These are phyloP conservation scores for Andrena haemorrhoa DNA, from an alignment of 2,888 invertebrate genomes.

Conservation along the genomic window DNA sequence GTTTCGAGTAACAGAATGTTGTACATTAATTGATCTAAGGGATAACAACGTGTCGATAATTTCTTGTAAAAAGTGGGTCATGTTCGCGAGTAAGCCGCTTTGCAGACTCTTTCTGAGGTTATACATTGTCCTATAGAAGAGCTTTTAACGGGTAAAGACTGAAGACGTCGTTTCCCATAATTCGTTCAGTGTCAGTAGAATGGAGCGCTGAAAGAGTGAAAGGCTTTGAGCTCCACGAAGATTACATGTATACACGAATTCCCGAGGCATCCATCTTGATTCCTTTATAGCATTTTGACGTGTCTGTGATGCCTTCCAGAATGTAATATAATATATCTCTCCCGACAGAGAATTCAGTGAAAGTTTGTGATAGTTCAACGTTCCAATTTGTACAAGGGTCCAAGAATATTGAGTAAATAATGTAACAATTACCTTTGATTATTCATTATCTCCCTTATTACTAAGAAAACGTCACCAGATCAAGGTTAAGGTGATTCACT, in stretches of 20 bases:
- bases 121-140: conserved; percentile 44
- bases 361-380: too few relatives aligned
- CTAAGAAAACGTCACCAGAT: too few relatives aligned
- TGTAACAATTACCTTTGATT: too few relatives aligned
- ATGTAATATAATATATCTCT: neutral
- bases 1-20: conserved; percentile 23
- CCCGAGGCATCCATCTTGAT: neutral
- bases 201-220: neutral
- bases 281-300: neutral
- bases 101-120: conserved; percentile 48
- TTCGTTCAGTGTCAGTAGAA: conserved; percentile 43
- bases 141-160: conserved; percentile 53
- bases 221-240: conserved; percentile 6
- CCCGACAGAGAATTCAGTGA: too few relatives aligned
- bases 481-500: too few relatives aligned
- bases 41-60: conserved; percentile 65
- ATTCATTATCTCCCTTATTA: too few relatives aligned
- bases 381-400: neutral
- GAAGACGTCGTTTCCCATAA: conserved; percentile 46
- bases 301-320: neutral
- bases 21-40: conserved; percentile 52
- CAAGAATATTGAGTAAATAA: neutral
- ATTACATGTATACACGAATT: neutral
- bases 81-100: conserved; percentile 41
- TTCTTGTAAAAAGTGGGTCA: conserved; percentile 57